These are phyloP conservation scores for Bergia sp. DNA, from an alignment of 92 coral and sea anemone genomes.

Conservation along the genomic window DNA sequence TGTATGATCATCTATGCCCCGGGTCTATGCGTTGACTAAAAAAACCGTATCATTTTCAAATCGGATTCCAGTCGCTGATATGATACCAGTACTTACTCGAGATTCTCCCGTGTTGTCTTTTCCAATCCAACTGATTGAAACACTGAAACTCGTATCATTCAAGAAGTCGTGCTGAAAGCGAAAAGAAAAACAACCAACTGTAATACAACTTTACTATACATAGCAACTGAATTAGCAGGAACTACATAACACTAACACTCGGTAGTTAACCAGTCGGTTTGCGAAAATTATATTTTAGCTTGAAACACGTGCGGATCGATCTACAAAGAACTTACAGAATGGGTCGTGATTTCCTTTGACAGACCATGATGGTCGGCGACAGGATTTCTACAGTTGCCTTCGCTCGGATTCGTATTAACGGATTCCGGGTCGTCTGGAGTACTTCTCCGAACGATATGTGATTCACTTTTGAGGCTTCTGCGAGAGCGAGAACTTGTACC, in stretches of 20 bases:
- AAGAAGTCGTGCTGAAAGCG: background rate
- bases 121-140: constrained; percentile 32
- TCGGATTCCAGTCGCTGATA: too few relatives aligned
- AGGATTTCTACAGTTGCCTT: constrained; percentile 27
- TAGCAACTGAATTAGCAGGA: background rate
- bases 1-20: too few relatives aligned
- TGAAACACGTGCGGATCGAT: background rate
- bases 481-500: background rate
- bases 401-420: constrained; percentile 22
- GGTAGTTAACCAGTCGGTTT: background rate
- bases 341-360: background rate
- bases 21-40: background rate
- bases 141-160: background rate
- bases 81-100: background rate
- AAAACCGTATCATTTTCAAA: too few relatives aligned
- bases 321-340: background rate
- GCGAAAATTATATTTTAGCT: too few relatives aligned
- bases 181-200: background rate
- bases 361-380: background rate
- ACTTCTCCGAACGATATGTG: background rate
- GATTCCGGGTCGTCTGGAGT: background rate
- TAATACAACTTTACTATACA: background rate
- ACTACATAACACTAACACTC: too few relatives aligned
- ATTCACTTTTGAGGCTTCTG: background rate
- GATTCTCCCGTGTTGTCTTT: background rate